phyloP scores from a whole-genome alignment of 2,888 invertebrate genomes.

The Selenia dentaria region DNA sequence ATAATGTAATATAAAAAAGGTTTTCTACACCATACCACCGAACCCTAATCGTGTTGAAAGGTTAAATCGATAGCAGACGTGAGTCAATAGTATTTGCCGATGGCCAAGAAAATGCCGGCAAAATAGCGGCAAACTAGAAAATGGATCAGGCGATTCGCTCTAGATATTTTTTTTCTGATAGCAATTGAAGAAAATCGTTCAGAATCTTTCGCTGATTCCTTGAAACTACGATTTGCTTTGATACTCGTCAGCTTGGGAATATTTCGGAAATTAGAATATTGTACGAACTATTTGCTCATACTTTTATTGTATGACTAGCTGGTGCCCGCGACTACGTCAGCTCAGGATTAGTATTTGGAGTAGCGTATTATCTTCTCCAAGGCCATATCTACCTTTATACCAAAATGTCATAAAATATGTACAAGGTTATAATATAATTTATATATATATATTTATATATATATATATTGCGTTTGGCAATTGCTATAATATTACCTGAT shows the following conservation, averaged over 20 bases:
- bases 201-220: constrained; percentile 7
- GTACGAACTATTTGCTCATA: no score
- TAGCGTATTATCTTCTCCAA: no score
- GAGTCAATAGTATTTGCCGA: constrained; percentile 57
- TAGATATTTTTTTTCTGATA: constrained; percentile 24
- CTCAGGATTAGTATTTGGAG: no score
- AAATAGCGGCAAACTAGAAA: constrained; percentile 35
- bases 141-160: constrained; percentile 28
- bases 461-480: no score
- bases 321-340: no score
- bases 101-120: constrained; percentile 31
- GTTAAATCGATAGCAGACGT: constrained; percentile 58
- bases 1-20: constrained; percentile 20
- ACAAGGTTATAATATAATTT: no score
- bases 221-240: constrained; percentile 10
- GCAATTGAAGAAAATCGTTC: constrained; percentile 10
- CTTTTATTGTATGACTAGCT: no score
- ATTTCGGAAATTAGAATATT: no score
- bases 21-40: constrained; percentile 26
- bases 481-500: no score
- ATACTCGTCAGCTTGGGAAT: background rate
- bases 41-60: constrained; percentile 52
- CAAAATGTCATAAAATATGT: no score
- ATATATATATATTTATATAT: no score
- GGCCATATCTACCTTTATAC: no score